Conservation (phyloP, 2,797 vertebrate genomes). For the Bradypodion ventrale region DNA sequence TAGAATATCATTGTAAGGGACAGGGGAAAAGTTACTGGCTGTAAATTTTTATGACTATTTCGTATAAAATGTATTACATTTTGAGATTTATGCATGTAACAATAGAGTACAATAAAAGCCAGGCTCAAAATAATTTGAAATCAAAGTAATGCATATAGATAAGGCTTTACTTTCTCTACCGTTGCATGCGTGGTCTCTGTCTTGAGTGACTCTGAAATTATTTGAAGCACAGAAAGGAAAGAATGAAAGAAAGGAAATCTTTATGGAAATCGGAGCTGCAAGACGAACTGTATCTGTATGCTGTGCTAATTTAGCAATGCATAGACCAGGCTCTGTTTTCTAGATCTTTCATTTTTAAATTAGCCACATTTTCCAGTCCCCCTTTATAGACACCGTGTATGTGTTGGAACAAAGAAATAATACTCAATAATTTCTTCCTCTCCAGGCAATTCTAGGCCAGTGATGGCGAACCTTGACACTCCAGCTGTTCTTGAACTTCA, state of each 20-base stretch:
- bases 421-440: not conserved
- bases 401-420: not conserved
- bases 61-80: slow-evolving; percentile 86
- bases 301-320: slow-evolving; percentile 48
- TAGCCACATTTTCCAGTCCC: not conserved
- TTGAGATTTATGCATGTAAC: slow-evolving; percentile 92
- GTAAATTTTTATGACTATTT: slow-evolving; percentile 92
- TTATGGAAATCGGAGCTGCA: slow-evolving; percentile 44
- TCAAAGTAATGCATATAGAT: slow-evolving; percentile 82
- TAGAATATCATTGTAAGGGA: slow-evolving; percentile 90
- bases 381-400: not conserved
- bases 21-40: slow-evolving; percentile 89
- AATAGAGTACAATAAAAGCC: slow-evolving; percentile 94
- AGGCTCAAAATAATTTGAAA: slow-evolving; percentile 85
- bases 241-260: slow-evolving; percentile 20
- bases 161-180: slow-evolving; percentile 65
- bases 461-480: no score
- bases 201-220: slow-evolving; percentile 24
- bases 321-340: not conserved
- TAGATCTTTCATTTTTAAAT: not conserved
- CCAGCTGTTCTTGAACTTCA: no score
- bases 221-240: slow-evolving; percentile 27
- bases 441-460: no score
- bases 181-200: slow-evolving; percentile 43
- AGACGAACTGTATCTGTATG: not conserved